Evolutionary conservation across 2,888 invertebrate genomes (phyloP).

Genomic region (Andrena marginata): DNA sequence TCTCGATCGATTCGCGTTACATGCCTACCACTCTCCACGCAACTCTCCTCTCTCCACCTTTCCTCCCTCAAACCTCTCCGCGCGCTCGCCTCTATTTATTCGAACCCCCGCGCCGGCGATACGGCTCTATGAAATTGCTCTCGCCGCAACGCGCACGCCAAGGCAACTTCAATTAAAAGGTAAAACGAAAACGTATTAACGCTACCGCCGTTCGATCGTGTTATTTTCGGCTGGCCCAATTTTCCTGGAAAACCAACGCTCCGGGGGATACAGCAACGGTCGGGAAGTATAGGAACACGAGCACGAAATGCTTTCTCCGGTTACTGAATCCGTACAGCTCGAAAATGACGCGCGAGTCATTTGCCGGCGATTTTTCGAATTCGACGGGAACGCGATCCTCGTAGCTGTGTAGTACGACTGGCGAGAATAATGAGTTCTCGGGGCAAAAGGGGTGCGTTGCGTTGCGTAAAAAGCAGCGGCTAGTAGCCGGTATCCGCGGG

Average conservation of each 20-base stretch:
- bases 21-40: conserved; percentile 1
- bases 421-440: background rate
- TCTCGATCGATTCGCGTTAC: conserved; percentile 45
- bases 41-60: background rate
- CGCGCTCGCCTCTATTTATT: conserved; percentile 14
- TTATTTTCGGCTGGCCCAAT: conserved; percentile 10
- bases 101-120: conserved; percentile 2
- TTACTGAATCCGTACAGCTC: no score
- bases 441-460: conserved; percentile 12
- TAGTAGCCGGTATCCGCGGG: background rate
- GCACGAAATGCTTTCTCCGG: background rate
- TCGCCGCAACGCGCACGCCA: conserved; percentile 26
- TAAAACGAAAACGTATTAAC: conserved; percentile 28
- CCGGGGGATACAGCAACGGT: background rate
- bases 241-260: conserved; percentile 9
- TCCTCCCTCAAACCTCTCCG: background rate
- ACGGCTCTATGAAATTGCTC: conserved; percentile 9
- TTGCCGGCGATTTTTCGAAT: background rate
- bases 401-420: background rate
- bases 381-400: conserved; percentile 10
- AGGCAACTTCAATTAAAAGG: conserved; percentile 26
- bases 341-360: background rate
- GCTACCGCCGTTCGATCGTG: conserved; percentile 15
- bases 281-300: background rate
- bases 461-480: conserved; percentile 1